Evolutionary conservation across 2,113 vertebrate genomes (phyloP).

Genomic region (Prionailurus bengalensis): DNA sequence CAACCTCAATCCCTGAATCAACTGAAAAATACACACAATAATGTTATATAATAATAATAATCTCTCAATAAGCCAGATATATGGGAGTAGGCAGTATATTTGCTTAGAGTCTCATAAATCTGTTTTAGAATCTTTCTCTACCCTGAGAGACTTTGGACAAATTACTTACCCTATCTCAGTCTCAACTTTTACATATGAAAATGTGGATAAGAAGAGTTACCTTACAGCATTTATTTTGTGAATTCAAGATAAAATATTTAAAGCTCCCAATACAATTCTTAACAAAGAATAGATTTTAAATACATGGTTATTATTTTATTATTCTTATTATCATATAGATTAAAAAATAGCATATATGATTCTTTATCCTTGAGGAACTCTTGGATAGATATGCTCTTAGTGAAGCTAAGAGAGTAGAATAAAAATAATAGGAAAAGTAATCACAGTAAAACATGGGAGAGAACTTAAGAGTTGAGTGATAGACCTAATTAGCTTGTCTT

Average conservation of each 20-base stretch:
- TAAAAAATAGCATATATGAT: neutral
- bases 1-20: neutral
- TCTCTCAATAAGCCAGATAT: neutral
- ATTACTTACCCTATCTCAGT: neutral
- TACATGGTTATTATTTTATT: neutral
- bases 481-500: neutral
- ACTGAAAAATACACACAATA: neutral
- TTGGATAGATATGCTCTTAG: neutral
- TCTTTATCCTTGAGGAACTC: neutral
- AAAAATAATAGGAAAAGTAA: neutral
- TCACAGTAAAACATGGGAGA: neutral
- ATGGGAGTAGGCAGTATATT: neutral
- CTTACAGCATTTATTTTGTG: neutral
- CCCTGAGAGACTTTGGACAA: neutral
- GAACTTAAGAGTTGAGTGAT: neutral
- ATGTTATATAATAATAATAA: neutral
- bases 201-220: neutral
- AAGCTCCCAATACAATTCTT: neutral
- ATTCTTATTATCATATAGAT: neutral
- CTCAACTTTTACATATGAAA: neutral
- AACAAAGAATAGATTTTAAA: conserved; percentile 26
- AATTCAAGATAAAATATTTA: conserved; percentile 49
- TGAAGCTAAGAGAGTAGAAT: neutral
- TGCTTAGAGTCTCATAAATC: neutral
- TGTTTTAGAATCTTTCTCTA: neutral